Base-by-base conservation (phyloP, 1,140 invertebrate genomes). In the Drosophila parvula region DNA sequence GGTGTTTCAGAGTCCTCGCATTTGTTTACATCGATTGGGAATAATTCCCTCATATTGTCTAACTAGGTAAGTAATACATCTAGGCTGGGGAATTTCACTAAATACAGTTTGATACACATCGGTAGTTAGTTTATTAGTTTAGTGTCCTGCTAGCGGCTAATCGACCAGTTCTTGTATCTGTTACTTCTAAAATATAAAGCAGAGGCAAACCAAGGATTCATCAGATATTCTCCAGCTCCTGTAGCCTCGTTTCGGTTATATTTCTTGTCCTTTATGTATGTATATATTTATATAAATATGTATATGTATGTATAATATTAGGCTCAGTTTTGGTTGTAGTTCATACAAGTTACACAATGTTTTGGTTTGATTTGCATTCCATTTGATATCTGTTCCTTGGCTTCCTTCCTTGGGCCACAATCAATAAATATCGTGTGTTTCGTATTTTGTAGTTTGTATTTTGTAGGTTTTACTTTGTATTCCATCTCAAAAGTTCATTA, bases 31-130 rank as follows among this genome's bases (percentile, higher is more conserved):
- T 50, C 65, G 47, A 75, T 70, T 81, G 82, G 86, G 86, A 90
- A 90, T 77, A 71, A 53, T 90, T 90, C 86, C 86, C 88, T 62
- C 34, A 90, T 90, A 90, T 90, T 90, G 86, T 90, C 86, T 90
- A 90, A 88, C 82, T 86, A 90, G 78, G 57, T 90, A 74, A 75
- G 70, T 80, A 75, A 76, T 71, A 77, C 76, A 61, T 79, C 59
- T 76, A 78, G 43, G 69, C 40, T 51, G 56, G 64, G 59, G 45
- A 22, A 22, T 22, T 51, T 56, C 61, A 44, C 61, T 22, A n/a
- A 79, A 38, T 68, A 45, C 34, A 58, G 58, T 80, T 44, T 48
- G 63, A 60, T 67, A 57, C 40, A 48, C 45, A 38, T 68, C 30
- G 27, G 41, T 60, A 61, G 28, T 43, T 69, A 59, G 47, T 38